Conservation (phyloP, 1,140 invertebrate genomes). For the Drosophila kurseongensis region DNA sequence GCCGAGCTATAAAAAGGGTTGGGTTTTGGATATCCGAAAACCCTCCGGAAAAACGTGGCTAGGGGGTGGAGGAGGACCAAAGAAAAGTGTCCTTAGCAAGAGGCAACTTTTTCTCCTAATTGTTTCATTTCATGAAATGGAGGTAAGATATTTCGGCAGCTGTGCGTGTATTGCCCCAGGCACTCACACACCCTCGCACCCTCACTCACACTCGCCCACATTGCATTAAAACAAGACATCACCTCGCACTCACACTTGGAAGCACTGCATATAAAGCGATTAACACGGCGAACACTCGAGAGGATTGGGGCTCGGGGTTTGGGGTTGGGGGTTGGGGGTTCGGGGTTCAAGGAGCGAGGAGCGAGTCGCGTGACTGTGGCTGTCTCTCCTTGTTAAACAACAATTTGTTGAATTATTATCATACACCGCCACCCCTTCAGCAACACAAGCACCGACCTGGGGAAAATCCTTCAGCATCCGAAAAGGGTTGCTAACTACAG, state of each 20-base stretch:
- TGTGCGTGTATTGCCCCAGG: constrained; percentile 80
- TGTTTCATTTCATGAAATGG: constrained; percentile 82
- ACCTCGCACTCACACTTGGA: constrained; percentile 43
- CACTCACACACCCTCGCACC: constrained; percentile 32
- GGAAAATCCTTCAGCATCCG: constrained; percentile 45
- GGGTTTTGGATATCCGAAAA: constrained; percentile 76
- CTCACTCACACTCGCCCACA: constrained; percentile 13
- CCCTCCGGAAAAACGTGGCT: constrained; percentile 25
- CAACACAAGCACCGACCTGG: constrained; percentile 8
- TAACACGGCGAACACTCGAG: constrained; percentile 65
- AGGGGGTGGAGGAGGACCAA: background rate
- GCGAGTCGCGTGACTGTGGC: constrained; percentile 65
- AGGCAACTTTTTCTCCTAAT: constrained; percentile 82
- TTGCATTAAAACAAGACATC: constrained; percentile 79
- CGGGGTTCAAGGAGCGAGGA: background rate
- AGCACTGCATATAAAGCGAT: constrained; percentile 79
- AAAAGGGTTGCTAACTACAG: constrained; percentile 16
- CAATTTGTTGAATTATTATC: constrained; percentile 83
- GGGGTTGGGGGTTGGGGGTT: background rate
- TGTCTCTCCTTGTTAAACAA: constrained; percentile 78
- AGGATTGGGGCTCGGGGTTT: constrained; percentile 14
- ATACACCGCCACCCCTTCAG: constrained; percentile 39
- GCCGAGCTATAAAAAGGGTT: constrained; percentile 80
- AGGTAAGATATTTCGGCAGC: constrained; percentile 82
- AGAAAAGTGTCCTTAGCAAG: constrained; percentile 60